phyloP scores from a whole-genome alignment of 2,888 invertebrate genomes.

The Hydriomena furcata region DNA sequence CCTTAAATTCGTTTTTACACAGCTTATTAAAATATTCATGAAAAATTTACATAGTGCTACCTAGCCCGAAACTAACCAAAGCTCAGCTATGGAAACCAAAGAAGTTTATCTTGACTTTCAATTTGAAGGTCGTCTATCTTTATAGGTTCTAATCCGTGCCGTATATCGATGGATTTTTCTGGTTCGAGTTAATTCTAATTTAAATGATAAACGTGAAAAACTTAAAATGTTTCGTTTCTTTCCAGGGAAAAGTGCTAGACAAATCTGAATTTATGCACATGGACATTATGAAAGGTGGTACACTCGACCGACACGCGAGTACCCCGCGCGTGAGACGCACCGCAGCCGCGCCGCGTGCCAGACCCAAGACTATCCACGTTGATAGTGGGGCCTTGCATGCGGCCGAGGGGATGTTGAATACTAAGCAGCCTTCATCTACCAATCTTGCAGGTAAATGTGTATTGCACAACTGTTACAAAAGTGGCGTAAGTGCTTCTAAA shows the following conservation, averaged over 20 bases:
- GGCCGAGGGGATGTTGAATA: slow-evolving; percentile 89
- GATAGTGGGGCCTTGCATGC: slow-evolving; percentile 91
- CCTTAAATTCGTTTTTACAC: not conserved
- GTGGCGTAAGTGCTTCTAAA: too few relatives aligned
- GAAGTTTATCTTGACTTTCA: too few relatives aligned
- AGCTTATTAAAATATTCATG: not conserved
- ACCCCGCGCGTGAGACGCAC: slow-evolving; percentile 69
- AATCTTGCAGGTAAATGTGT: slow-evolving; percentile 91
- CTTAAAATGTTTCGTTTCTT: too few relatives aligned
- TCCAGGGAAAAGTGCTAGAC: slow-evolving; percentile 91
- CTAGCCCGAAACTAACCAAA: too few relatives aligned
- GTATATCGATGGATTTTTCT: too few relatives aligned
- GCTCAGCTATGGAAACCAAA: too few relatives aligned
- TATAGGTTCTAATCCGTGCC: too few relatives aligned
- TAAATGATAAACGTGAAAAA: too few relatives aligned
- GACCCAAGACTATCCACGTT: slow-evolving; percentile 96
- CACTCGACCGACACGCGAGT: slow-evolving; percentile 66
- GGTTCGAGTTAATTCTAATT: too few relatives aligned
- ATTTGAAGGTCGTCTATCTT: too few relatives aligned
- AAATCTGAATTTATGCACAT: slow-evolving; percentile 78
- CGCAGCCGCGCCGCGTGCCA: slow-evolving; percentile 85
- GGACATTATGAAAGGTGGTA: slow-evolving; percentile 72
- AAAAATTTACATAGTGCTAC: too few relatives aligned
- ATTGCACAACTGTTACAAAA: too few relatives aligned
- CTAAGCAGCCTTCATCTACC: slow-evolving; percentile 91